Evolutionary conservation across 2,113 vertebrate species (phyloP).

Genomic region (Myodes glareolus): DNA sequence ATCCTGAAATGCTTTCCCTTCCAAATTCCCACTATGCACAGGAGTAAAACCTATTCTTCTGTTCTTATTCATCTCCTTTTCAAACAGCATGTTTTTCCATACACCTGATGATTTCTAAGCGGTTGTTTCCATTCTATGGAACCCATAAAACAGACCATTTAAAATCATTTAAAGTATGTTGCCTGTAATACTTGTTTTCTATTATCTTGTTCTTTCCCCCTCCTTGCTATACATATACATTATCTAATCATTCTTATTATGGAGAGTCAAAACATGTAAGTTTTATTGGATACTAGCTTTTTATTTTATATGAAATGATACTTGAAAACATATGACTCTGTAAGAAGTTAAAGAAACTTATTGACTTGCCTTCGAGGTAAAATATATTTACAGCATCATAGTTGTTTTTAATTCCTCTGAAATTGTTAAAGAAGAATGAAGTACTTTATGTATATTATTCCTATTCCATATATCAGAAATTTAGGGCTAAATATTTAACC

Average conservation of each 20-base stretch:
- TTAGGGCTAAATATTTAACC: background rate
- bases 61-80: background rate
- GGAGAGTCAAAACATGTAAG: too few species aligned
- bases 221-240: too few species aligned
- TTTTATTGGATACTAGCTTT: background rate
- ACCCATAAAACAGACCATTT: background rate
- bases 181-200: background rate
- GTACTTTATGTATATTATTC: slow-evolving; percentile 1
- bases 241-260: background rate
- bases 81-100: background rate
- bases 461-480: background rate
- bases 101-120: background rate
- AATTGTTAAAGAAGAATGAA: background rate
- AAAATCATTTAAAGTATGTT: background rate
- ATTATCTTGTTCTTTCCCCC: background rate
- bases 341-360: background rate
- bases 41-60: background rate
- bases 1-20: background rate
- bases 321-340: background rate
- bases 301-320: slow-evolving; percentile 22
- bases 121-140: background rate
- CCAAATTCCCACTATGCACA: background rate
- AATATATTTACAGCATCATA: background rate
- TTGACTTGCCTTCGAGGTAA: background rate
- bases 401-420: slow-evolving; percentile 40